A percentile compares a stretch with the other conserved stretches of the same genome.
Evolutionary conservation across 2,797 vertebrate genomes (phyloP).

Genomic region (Muraenolepis orangiensis): DNA sequence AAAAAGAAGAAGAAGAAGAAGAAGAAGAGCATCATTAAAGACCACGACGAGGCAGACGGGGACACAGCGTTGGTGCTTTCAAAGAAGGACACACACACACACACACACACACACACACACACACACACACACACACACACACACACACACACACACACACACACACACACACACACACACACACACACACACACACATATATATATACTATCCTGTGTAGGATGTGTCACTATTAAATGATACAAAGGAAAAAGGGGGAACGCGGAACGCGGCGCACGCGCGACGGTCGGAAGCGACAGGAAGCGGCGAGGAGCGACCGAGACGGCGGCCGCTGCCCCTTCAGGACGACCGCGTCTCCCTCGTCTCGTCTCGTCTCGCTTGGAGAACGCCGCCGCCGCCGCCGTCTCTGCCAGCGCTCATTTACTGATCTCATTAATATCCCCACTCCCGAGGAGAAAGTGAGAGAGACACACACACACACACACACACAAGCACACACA

Average conservation of each 20-base stretch:
- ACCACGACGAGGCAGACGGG: conserved; percentile 52
- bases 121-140: conserved; percentile 33
- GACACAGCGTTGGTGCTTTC: conserved; percentile 50
- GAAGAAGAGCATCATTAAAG: conserved; percentile 63
- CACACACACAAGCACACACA: too few relatives aligned
- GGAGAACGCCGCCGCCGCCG: conserved; percentile 32
- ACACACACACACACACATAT: conserved; percentile 39
- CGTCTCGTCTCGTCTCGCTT: background rate
- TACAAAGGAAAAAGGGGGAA: conserved; percentile 51
- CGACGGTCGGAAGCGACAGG: too few relatives aligned
- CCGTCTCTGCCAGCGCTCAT: conserved; percentile 78
- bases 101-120: background rate
- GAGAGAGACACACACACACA: conserved; percentile 40
- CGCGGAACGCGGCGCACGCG: background rate
- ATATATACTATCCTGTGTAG: conserved; percentile 52
- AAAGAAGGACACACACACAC: conserved; percentile 42
- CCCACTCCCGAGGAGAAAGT: conserved; percentile 37
- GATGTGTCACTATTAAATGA: conserved; percentile 76
- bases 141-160: background rate
- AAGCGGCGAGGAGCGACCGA: background rate
- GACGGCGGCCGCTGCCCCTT: background rate
- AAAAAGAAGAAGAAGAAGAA: conserved; percentile 51
- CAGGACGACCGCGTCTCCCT: background rate
- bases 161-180: too few relatives aligned
- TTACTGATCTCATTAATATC: conserved; percentile 81